A percentile compares a stretch with the other conserved stretches of the same genome.
Evolutionary conservation across 2,888 invertebrate species (phyloP).

Genomic region (Nematopogon swammerdamellus): DNA sequence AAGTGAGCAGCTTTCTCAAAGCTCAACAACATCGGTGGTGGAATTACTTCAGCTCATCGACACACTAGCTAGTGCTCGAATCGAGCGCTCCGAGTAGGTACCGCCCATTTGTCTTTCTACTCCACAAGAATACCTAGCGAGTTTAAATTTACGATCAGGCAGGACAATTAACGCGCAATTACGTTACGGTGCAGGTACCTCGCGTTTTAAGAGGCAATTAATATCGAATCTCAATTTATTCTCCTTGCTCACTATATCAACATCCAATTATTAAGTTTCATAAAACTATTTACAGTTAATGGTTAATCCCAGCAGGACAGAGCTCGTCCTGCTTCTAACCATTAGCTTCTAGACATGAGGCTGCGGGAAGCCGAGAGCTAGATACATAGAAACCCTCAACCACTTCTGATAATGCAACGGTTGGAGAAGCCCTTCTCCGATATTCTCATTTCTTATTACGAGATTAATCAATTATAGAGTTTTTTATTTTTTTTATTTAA

Average conservation of each 20-base stretch:
- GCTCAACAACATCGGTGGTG: too few relatives aligned
- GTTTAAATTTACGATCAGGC: slow-evolving; percentile 23
- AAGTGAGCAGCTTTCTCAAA: too few relatives aligned
- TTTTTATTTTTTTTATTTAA: too few relatives aligned
- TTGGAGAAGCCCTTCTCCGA: too few relatives aligned
- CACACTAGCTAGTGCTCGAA: background rate
- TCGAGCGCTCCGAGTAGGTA: background rate
- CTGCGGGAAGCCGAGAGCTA: too few relatives aligned
- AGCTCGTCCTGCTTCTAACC: slow-evolving; percentile 10
- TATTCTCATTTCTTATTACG: too few relatives aligned
- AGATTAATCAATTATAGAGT: too few relatives aligned
- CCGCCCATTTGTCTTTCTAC: background rate
- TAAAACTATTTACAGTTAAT: slow-evolving; percentile 4
- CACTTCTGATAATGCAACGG: too few relatives aligned
- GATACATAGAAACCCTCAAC: too few relatives aligned
- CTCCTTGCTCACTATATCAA: slow-evolving; percentile 13
- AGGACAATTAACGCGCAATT: slow-evolving; percentile 34
- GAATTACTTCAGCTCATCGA: too few relatives aligned
- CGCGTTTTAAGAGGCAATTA: slow-evolving; percentile 27
- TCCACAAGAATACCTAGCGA: background rate
- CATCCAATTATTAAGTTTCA: slow-evolving; percentile 7
- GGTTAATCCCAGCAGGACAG: slow-evolving; percentile 5
- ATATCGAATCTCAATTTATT: slow-evolving; percentile 20
- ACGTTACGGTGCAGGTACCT: slow-evolving; percentile 19
- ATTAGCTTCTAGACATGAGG: slow-evolving; percentile 18